Percentiles rank a stretch among this genome's conserved stretches.
Evolutionary conservation across 2,888 invertebrate genomes (phyloP).

Genomic region (Temnothorax ravouxi): DNA sequence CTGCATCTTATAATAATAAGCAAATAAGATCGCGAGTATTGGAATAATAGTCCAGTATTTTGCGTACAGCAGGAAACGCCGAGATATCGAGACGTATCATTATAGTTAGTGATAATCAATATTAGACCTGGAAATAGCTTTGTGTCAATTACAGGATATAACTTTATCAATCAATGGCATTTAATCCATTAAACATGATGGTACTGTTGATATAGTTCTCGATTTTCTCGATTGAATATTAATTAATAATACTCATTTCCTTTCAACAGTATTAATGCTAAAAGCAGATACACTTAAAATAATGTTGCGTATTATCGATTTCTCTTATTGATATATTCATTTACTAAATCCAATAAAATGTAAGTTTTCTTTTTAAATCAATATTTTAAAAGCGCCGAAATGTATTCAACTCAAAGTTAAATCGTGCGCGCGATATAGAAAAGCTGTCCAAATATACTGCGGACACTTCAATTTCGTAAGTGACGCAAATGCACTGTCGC

Average conservation of each 20-base stretch:
- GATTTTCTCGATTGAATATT: conserved; percentile 10
- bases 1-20: background rate
- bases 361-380: conserved; percentile 11
- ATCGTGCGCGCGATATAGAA: background rate
- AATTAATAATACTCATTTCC: conserved; percentile 1
- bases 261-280: background rate
- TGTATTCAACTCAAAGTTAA: conserved; percentile 10
- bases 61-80: conserved; percentile 43
- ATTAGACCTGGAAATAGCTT: conserved; percentile 56
- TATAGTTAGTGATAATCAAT: conserved; percentile 49
- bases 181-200: conserved; percentile 40
- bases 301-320: background rate
- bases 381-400: background rate
- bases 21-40: background rate
- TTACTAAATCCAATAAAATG: background rate
- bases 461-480: conserved; percentile 40
- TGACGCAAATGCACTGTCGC: conserved; percentile 43
- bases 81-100: conserved; percentile 61
- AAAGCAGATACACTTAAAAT: background rate
- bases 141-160: conserved; percentile 54
- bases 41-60: background rate
- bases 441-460: conserved; percentile 44
- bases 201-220: background rate
- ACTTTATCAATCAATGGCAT: conserved; percentile 57
- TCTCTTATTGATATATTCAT: background rate